Conservation (phyloP, 2,113 vertebrate species). For the Oriolus oriolus region DNA sequence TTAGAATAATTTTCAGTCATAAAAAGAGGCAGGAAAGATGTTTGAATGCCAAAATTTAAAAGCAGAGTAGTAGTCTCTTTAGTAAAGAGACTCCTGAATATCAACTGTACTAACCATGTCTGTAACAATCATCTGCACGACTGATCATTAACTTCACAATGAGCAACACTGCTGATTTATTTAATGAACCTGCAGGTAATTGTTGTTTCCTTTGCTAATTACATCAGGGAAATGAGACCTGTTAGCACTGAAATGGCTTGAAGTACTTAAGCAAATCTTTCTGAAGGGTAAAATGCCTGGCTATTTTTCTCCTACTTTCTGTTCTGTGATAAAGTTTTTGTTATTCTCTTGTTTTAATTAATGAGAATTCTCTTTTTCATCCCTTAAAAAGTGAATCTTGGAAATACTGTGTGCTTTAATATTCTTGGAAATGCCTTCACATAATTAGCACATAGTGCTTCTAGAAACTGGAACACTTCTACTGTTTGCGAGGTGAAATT, state of each 20-base stretch:
- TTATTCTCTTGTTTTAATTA: background rate
- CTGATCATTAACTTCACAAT: constrained; percentile 66
- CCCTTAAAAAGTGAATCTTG: background rate
- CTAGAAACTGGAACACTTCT: background rate
- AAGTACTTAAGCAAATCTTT: constrained; percentile 23
- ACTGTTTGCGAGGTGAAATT: background rate
- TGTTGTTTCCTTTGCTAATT: constrained; percentile 66
- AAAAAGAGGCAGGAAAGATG: background rate
- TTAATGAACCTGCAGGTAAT: constrained; percentile 65
- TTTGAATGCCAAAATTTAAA: background rate
- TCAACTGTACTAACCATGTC: constrained; percentile 10
- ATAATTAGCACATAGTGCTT: background rate
- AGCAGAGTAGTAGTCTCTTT: background rate
- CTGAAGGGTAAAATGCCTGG: constrained; percentile 10
- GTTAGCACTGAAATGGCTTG: constrained; percentile 46
- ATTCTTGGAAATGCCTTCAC: background rate
- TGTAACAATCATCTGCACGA: constrained; percentile 52
- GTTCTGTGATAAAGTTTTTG: background rate
- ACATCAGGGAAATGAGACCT: constrained; percentile 55
- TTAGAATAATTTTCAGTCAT: constrained; percentile 21
- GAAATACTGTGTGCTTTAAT: background rate
- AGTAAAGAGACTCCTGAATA: background rate
- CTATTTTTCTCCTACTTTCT: background rate
- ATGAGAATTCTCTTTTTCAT: background rate
- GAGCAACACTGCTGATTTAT: constrained; percentile 61